Evolutionary conservation across 2,797 vertebrate genomes (phyloP).

Genomic region (Lateolabrax maculatus): DNA sequence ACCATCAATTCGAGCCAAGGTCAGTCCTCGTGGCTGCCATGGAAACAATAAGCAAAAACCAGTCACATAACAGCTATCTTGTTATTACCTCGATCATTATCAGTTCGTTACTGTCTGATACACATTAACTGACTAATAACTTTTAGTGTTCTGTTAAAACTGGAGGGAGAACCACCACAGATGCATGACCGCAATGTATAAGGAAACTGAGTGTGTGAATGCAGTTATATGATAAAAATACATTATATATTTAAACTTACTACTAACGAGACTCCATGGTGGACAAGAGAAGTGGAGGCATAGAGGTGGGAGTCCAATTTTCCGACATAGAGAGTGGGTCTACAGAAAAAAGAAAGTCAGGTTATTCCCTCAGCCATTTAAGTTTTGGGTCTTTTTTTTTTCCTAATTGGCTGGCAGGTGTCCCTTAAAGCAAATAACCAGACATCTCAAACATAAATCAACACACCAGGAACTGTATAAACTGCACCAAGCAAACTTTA

Average conservation of each 20-base stretch:
- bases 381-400: too few species aligned
- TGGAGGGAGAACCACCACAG: too few species aligned
- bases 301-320: slow-evolving; percentile 93
- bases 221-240: background rate
- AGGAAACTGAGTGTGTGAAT: background rate
- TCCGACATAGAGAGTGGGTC: slow-evolving; percentile 94
- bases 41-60: slow-evolving; percentile 30
- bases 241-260: slow-evolving; percentile 82
- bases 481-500: background rate
- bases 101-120: background rate
- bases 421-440: background rate
- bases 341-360: slow-evolving; percentile 59
- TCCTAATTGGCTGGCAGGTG: too few species aligned
- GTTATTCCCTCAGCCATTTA: slow-evolving; percentile 19
- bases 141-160: background rate
- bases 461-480: background rate
- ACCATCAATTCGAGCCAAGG: slow-evolving; percentile 89
- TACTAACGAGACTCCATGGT: slow-evolving; percentile 92
- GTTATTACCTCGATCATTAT: background rate
- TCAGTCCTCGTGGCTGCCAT: slow-evolving; percentile 93
- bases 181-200: background rate
- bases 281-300: slow-evolving; percentile 92
- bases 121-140: background rate
- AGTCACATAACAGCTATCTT: background rate
- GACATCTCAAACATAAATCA: background rate